A percentile compares a stretch with the other conserved stretches of the same genome.
These are phyloP conservation scores for Epistrophe grossulariae DNA, from an alignment of 2,888 invertebrate species.

Conservation along the genomic window DNA sequence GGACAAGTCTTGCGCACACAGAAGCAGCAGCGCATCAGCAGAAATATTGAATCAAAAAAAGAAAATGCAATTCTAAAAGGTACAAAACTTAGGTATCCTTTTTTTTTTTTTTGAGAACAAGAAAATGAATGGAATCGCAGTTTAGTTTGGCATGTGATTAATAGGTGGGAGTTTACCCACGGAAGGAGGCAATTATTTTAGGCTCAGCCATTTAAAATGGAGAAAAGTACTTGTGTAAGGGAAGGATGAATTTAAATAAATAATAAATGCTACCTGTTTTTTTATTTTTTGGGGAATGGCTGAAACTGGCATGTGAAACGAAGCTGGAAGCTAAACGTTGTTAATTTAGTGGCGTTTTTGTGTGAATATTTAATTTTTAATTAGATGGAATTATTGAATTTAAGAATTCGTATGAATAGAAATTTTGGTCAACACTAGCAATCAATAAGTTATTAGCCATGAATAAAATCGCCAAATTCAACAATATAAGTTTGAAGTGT, in stretches of 20 bases:
- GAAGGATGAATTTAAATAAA: background rate
- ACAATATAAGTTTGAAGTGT: too few relatives aligned
- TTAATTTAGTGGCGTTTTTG: background rate
- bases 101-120: background rate
- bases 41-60: slow-evolving; percentile 18
- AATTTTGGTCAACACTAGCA: background rate
- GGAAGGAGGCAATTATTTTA: slow-evolving; percentile 69
- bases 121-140: slow-evolving; percentile 29
- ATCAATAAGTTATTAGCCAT: too few relatives aligned
- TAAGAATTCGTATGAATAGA: background rate
- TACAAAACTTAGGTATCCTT: slow-evolving; percentile 22
- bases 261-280: background rate
- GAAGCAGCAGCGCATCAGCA: slow-evolving; percentile 58
- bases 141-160: slow-evolving; percentile 64
- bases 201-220: slow-evolving; percentile 38
- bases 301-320: background rate
- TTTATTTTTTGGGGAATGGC: background rate
- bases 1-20: slow-evolving; percentile 25
- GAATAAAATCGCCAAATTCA: too few relatives aligned
- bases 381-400: background rate
- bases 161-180: slow-evolving; percentile 56
- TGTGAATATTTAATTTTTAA: background rate
- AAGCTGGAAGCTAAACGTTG: background rate
- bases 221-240: background rate
- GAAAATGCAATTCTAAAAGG: slow-evolving; percentile 35